Conservation (phyloP, 2,888 invertebrate genomes). For the Nomada ruficornis region DNA sequence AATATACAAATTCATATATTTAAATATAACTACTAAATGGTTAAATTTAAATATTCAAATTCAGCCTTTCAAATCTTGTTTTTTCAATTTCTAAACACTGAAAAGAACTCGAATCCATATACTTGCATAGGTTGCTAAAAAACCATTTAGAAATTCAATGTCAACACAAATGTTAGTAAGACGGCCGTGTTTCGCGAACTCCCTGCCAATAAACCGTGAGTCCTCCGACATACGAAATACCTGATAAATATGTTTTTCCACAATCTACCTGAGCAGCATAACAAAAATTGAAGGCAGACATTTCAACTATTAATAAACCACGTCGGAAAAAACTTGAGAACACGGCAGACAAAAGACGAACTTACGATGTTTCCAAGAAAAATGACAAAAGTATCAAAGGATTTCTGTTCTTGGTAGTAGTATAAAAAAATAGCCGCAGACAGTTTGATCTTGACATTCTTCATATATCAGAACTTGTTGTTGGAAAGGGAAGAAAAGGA, state of each 20-base stretch:
- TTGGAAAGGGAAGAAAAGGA: neutral
- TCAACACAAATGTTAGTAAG: neutral
- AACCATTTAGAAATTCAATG: neutral
- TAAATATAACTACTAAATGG: too few relatives aligned
- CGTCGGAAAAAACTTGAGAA: slow-evolving; percentile 2
- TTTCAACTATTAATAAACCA: slow-evolving; percentile 12
- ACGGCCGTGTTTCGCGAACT: neutral
- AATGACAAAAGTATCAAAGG: neutral
- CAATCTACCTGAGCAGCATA: neutral
- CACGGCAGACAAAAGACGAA: slow-evolving; percentile 23
- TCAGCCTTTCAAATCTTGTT: neutral
- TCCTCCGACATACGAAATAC: neutral
- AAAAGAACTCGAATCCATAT: neutral
- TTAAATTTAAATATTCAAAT: neutral
- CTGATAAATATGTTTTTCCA: neutral
- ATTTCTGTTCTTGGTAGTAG: too few relatives aligned
- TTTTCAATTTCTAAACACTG: neutral
- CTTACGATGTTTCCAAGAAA: slow-evolving; percentile 8
- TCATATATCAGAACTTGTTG: neutral
- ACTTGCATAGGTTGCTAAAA: neutral
- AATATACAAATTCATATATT: neutral
- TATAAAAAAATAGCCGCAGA: neutral
- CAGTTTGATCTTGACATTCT: slow-evolving; percentile 9
- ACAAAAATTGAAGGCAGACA: slow-evolving; percentile 8
- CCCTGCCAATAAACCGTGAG: neutral